Evolutionary conservation across 2,113 vertebrate genomes (phyloP).

Genomic region (Perca flavescens): DNA sequence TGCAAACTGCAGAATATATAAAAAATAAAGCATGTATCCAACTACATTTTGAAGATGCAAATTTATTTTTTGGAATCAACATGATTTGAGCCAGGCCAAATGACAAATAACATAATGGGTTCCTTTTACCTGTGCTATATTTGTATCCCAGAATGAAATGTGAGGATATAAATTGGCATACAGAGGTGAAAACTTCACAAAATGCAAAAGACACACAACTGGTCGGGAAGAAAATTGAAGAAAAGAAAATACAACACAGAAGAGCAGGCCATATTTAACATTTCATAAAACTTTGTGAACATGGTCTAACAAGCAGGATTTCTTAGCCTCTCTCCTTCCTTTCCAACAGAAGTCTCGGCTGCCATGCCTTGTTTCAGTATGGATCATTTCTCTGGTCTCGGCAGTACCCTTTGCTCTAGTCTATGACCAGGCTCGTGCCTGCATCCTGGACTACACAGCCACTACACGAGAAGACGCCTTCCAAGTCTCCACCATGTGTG

Average conservation of each 20-base stretch:
- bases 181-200: background rate
- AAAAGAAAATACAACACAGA: background rate
- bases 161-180: background rate
- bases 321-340: background rate
- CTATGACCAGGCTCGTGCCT: constrained; percentile 80
- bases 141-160: background rate
- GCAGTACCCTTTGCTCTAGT: constrained; percentile 83
- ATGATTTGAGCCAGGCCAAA: background rate
- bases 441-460: constrained; percentile 84
- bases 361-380: constrained; percentile 78
- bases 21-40: background rate
- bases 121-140: background rate
- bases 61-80: background rate
- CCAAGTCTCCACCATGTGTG: constrained; percentile 84
- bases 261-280: background rate
- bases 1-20: background rate
- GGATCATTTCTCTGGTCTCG: constrained; percentile 80
- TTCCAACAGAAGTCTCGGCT: constrained; percentile 71
- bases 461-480: constrained; percentile 74
- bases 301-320: constrained; percentile 1
- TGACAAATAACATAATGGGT: background rate
- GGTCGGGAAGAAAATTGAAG: background rate
- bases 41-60: background rate
- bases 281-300: background rate
- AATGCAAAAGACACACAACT: background rate